phyloP scores from a whole-genome alignment of 1,140 invertebrate species.

The Ruditapes philippinarum region DNA sequence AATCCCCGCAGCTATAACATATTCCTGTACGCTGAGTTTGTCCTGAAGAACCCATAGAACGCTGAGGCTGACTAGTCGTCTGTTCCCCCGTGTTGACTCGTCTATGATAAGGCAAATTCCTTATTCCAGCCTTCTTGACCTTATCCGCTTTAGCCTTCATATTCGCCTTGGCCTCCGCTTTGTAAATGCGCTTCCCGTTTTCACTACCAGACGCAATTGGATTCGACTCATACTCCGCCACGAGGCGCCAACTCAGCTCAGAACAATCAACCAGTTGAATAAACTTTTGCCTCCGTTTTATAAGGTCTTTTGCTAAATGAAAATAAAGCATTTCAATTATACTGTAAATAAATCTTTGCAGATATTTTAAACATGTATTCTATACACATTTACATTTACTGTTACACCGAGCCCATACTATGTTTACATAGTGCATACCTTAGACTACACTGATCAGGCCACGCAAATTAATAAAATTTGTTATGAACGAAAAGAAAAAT shows the following conservation, averaged over 20 bases:
- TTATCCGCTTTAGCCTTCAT: not conserved
- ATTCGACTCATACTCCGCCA: constrained; percentile 38
- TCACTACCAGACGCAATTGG: constrained; percentile 53
- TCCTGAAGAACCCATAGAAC: no score
- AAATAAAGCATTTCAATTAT: not conserved
- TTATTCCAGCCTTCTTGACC: not conserved
- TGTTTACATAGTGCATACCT: no score
- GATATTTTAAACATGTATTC: not conserved
- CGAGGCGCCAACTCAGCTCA: constrained; percentile 38
- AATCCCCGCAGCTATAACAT: not conserved
- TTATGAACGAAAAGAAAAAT: not conserved
- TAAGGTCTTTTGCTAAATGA: not conserved
- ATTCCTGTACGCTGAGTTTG: not conserved
- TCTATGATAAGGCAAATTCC: not conserved
- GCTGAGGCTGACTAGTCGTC: not conserved
- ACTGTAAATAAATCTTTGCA: no score
- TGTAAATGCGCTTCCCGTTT: constrained; percentile 7
- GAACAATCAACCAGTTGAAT: not conserved
- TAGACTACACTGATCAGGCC: no score
- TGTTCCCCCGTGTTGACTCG: not conserved
- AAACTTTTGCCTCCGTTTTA: not conserved
- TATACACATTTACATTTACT: not conserved
- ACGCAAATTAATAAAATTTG: not conserved
- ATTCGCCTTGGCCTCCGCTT: not conserved
- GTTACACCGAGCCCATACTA: not conserved